Base-by-base conservation (phyloP, 2,888 invertebrate genomes). In the Ochropleura plecta region DNA sequence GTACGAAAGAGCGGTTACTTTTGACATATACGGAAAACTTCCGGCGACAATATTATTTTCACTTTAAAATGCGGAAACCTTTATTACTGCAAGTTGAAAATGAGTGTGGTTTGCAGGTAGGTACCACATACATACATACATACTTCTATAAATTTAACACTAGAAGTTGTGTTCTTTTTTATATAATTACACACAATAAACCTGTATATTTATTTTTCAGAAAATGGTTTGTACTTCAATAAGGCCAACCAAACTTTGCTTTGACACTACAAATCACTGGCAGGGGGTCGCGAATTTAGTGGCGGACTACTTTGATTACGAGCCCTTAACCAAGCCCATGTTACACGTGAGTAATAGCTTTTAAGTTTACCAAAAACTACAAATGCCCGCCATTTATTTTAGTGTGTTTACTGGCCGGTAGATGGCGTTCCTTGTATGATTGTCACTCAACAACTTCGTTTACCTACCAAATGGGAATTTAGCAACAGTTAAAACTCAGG, bases 201-300 rank as follows among this genome's bases (percentile, higher is more conserved):
- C 14, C 4, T 49, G 20, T 64, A 18, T 67, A 55, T 12, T 78
- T 66, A 73, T 9, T 87, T 59, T 94, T 92, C 92, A 99, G 98
- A 99, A 99, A 97, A 98, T 99, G 97, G 98, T 99, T 59, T 98
- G 98, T 86, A 98, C 98, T 9, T 97, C 98, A 5, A 97, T 99
- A 81, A 97, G 98, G 62, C 98, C 98, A 42, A 98, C 98, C 18
- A 97, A 97, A 82, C 96, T 98, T 75, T 97, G 98, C 30, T 98
- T 97, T 93, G 96, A 97, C 12, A 97, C 97, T 86, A 96, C 99
- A 62, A 97, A 97, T 88, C 97, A 97, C 62, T 98, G 98, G 97
- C 97, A 98, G 89, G 98, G 98, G 59, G 97, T 98, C 85, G 97
- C 98, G 0, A 95, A 97, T 65, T 98, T 99, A 91, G 98, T 98